A percentile compares a stretch with the other conserved stretches of the same genome.
Evolutionary conservation across 2,113 vertebrate genomes (phyloP).

Genomic region (Girardinichthys multiradiatus): DNA sequence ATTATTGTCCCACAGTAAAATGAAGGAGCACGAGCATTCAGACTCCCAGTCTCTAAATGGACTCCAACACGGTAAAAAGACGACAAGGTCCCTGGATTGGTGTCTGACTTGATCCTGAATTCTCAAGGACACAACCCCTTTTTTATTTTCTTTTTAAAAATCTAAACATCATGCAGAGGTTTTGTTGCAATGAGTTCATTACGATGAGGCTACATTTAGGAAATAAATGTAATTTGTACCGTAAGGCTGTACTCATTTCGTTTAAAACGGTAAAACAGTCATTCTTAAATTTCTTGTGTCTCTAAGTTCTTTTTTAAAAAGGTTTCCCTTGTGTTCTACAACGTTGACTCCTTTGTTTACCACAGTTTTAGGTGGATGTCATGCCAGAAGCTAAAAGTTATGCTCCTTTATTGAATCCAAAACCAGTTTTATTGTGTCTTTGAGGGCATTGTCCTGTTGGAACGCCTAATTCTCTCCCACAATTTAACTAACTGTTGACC

Average conservation of each 20-base stretch:
- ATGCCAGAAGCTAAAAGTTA: too few species aligned
- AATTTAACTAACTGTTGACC: too few species aligned
- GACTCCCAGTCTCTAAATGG: conserved; percentile 7
- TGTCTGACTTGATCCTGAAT: conserved; percentile 3
- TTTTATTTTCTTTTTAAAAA: background rate
- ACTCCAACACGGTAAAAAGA: background rate
- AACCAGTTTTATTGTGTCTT: too few species aligned
- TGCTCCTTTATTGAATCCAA: too few species aligned
- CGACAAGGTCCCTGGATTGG: conserved; percentile 45
- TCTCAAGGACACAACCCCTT: conserved; percentile 11
- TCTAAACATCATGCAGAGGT: background rate
- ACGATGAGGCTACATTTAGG: background rate
- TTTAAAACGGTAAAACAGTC: background rate
- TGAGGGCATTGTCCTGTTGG: too few species aligned
- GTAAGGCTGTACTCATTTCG: background rate
- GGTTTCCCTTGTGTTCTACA: background rate
- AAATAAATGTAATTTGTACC: background rate
- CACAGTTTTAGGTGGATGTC: too few species aligned
- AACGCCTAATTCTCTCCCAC: too few species aligned
- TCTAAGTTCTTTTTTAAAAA: background rate
- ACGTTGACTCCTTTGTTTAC: too few species aligned
- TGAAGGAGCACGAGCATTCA: conserved; percentile 3
- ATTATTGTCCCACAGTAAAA: conserved; percentile 1
- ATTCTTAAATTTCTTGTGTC: background rate
- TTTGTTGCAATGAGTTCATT: background rate